Conservation (phyloP, 2,797 vertebrate genomes). For the Mormyrus hasselquistii region DNA sequence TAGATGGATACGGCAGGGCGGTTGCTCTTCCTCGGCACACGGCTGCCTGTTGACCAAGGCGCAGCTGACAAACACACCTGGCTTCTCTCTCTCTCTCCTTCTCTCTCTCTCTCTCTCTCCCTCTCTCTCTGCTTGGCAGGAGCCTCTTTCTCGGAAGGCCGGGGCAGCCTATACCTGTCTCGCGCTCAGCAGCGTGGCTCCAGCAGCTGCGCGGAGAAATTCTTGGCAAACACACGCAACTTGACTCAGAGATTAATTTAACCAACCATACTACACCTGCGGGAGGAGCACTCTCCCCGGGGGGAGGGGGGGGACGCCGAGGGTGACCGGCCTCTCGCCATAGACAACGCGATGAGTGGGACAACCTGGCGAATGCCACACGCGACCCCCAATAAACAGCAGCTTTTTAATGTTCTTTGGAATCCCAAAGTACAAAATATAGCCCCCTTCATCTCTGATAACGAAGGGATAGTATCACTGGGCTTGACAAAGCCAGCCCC, state of each 20-base stretch:
- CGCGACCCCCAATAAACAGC: neutral
- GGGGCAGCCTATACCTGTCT: conserved; percentile 14
- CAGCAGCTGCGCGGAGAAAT: conserved; percentile 25
- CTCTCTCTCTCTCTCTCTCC: conserved; percentile 24
- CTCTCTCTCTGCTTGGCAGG: conserved; percentile 13
- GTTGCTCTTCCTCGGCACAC: conserved; percentile 30
- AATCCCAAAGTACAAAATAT: neutral
- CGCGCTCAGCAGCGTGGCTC: conserved; percentile 32
- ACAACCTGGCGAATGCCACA: neutral
- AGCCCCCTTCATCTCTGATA: neutral
- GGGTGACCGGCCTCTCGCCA: neutral
- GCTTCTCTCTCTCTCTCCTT: conserved; percentile 24
- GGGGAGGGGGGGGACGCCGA: neutral
- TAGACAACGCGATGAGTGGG: neutral
- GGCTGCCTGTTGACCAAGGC: conserved; percentile 46
- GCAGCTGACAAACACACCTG: conserved; percentile 42
- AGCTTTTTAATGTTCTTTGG: neutral
- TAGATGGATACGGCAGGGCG: conserved; percentile 23
- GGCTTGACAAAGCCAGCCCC: neutral
- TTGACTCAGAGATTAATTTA: conserved; percentile 15
- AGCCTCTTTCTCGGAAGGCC: neutral
- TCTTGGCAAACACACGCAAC: conserved; percentile 8
- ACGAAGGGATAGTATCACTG: neutral
- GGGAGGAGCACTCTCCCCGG: neutral
- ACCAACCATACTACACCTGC: conserved; percentile 17